Percentiles rank a stretch among this genome's conserved stretches.
Evolutionary conservation across 1,140 invertebrate species (phyloP).

Genomic region (Metaphire vulgaris): DNA sequence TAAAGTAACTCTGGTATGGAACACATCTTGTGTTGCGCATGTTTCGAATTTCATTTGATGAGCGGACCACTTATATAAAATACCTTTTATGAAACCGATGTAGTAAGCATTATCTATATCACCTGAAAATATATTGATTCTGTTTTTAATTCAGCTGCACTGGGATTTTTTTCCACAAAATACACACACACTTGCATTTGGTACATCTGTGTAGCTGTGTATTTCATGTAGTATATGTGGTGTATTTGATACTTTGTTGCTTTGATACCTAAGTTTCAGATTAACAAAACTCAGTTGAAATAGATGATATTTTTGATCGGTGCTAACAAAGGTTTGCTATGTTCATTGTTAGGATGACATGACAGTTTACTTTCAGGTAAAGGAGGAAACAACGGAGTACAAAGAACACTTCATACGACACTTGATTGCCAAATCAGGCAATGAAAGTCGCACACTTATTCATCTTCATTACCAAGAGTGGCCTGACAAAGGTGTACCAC

Average conservation of each 20-base stretch:
- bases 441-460: constrained; percentile 52
- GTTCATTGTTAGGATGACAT: background rate
- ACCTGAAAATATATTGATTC: too few relatives aligned
- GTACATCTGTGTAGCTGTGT: background rate
- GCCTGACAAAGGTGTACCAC: constrained; percentile 97
- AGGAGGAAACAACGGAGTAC: background rate
- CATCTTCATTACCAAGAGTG: constrained; percentile 88
- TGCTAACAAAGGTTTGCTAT: too few relatives aligned
- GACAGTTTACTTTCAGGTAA: background rate
- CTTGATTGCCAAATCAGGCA: background rate
- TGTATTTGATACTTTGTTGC: too few relatives aligned
- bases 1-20: constrained; percentile 53
- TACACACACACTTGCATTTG: too few relatives aligned
- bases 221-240: background rate
- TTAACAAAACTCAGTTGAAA: too few relatives aligned
- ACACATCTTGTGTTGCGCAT: background rate
- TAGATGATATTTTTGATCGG: too few relatives aligned
- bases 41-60: background rate
- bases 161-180: too few relatives aligned
- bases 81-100: too few relatives aligned
- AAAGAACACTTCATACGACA: background rate
- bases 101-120: background rate
- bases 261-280: too few relatives aligned
- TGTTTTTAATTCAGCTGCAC: background rate
- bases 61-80: background rate